Percentiles rank a stretch among this genome's conserved stretches.
phyloP scores from a whole-genome alignment of 2,797 vertebrate species.

The Petrocephalus schoutedeni region DNA sequence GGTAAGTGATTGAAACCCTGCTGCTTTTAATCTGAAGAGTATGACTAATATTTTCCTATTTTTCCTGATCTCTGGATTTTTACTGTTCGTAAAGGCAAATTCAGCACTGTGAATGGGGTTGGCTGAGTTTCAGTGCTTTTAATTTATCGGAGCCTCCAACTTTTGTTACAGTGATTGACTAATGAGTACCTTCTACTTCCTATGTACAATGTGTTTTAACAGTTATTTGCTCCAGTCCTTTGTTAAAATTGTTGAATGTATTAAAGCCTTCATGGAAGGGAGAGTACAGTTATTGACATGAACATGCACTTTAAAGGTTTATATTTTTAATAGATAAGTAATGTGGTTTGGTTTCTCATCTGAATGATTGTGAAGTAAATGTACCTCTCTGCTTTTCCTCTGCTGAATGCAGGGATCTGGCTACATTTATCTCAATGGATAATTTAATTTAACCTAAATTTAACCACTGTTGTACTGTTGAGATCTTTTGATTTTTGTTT shows the following conservation, averaged over 20 bases:
- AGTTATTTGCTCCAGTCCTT: background rate
- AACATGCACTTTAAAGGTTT: background rate
- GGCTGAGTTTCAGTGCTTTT: background rate
- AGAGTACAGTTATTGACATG: background rate
- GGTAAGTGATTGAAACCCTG: background rate
- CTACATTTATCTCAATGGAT: background rate
- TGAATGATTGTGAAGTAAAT: background rate
- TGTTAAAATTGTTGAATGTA: constrained; percentile 4
- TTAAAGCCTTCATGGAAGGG: background rate
- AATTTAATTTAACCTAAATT: background rate
- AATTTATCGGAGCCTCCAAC: background rate
- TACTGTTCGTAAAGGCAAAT: background rate
- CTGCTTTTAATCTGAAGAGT: background rate
- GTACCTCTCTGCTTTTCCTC: background rate
- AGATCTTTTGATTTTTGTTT: background rate
- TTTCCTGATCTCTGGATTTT: background rate
- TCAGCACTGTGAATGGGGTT: background rate
- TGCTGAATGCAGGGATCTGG: background rate
- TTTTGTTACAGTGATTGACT: background rate
- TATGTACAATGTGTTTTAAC: background rate
- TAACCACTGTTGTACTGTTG: background rate
- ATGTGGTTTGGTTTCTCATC: background rate
- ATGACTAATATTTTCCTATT: background rate
- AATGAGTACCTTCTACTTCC: background rate
- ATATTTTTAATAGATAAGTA: background rate